phyloP scores from a whole-genome alignment of 1,140 invertebrate species.

The Zophobas morio region DNA sequence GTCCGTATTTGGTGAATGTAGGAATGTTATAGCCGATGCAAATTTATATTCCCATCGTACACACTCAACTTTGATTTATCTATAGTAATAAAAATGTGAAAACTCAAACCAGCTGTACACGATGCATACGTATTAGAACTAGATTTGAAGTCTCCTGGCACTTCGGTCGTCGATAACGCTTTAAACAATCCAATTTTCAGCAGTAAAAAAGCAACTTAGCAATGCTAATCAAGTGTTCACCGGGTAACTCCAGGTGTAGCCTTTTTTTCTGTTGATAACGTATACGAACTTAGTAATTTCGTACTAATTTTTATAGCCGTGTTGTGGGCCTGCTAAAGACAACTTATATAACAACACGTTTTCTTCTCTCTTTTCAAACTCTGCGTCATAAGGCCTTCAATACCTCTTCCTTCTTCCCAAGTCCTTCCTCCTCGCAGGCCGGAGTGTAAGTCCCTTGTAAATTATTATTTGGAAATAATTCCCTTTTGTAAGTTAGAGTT shows the following conservation, averaged over 20 bases:
- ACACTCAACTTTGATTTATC: not conserved
- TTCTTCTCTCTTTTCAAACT: slow-evolving; percentile 24
- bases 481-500: slow-evolving; percentile 26
- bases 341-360: slow-evolving; percentile 16
- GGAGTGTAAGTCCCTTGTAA: slow-evolving; percentile 38
- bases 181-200: too few relatives aligned
- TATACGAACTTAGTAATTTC: not conserved
- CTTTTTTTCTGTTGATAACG: not conserved
- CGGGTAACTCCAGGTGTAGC: not conserved
- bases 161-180: not conserved
- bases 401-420: not conserved
- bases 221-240: too few relatives aligned
- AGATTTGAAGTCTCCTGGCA: not conserved
- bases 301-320: slow-evolving; percentile 22
- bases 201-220: too few relatives aligned
- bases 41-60: not conserved
- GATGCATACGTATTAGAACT: not conserved
- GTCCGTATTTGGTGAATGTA: not conserved
- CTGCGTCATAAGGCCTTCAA: slow-evolving; percentile 16
- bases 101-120: not conserved
- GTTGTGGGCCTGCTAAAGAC: slow-evolving; percentile 35
- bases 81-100: not conserved
- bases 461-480: slow-evolving; percentile 22
- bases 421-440: slow-evolving; percentile 3
- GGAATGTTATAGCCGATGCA: not conserved